These are phyloP conservation scores for Brachypodius melanocephalos DNA, from an alignment of 2,113 vertebrate species.

Conservation along the genomic window DNA sequence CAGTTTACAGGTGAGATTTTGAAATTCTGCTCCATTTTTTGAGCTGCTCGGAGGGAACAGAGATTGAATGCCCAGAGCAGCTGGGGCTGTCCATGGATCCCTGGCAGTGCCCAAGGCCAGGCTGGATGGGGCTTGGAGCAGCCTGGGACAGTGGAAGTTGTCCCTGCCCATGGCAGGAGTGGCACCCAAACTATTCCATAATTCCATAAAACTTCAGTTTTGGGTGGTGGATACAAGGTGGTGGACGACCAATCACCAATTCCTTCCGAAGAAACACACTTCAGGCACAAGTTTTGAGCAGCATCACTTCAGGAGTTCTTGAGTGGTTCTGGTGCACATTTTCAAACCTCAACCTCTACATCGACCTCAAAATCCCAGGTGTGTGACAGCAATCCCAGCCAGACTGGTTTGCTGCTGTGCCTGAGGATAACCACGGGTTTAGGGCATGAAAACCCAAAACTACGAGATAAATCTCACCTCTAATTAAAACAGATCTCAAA, in stretches of 20 bases:
- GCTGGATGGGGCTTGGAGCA: not conserved
- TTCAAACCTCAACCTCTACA: not conserved
- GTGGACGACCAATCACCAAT: not conserved
- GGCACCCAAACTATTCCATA: no score
- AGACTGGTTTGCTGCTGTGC: not conserved
- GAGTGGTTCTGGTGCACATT: rapidly evolving
- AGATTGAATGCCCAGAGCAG: rapidly evolving
- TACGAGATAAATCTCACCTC: not conserved
- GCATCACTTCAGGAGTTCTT: not conserved
- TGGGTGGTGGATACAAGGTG: not conserved
- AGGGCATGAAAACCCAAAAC: not conserved
- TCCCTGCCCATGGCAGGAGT: not conserved
- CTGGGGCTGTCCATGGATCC: not conserved
- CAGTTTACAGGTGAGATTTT: not conserved
- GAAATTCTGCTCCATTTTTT: not conserved
- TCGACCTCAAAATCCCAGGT: not conserved
- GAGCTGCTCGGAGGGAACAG: not conserved
- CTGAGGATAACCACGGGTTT: not conserved
- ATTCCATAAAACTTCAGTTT: not conserved
- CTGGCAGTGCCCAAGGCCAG: not conserved
- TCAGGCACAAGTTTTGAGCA: not conserved
- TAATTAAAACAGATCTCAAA: not conserved
- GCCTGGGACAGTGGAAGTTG: not conserved
- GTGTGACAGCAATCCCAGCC: not conserved
- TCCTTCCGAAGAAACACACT: not conserved